phyloP scores from a whole-genome alignment of 2,113 vertebrate species.

The Myiopsitta monachus region DNA sequence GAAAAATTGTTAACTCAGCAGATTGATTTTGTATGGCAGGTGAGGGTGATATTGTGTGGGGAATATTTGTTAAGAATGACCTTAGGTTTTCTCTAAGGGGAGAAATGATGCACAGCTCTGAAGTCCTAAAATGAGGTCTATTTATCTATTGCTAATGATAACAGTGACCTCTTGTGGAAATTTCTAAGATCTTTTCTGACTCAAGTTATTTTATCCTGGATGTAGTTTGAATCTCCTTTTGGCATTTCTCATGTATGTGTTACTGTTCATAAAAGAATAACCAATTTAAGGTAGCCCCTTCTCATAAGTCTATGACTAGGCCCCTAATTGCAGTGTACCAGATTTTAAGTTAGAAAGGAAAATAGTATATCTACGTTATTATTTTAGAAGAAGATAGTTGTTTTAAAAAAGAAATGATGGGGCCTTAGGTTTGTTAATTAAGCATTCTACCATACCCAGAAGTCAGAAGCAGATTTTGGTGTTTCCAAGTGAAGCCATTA shows the following conservation, averaged over 20 bases:
- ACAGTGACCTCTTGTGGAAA: slow-evolving; percentile 68
- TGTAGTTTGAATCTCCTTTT: background rate
- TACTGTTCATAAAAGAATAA: background rate
- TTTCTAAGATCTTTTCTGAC: background rate
- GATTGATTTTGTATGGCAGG: background rate
- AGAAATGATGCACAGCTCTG: background rate
- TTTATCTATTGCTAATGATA: slow-evolving; percentile 34
- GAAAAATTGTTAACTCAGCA: background rate
- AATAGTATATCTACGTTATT: background rate
- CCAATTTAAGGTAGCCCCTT: background rate
- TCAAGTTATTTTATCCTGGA: background rate
- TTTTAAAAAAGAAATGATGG: background rate
- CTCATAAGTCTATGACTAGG: background rate
- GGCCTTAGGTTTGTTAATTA: background rate
- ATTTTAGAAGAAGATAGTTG: background rate
- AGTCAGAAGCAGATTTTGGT: background rate
- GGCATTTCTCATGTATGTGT: background rate
- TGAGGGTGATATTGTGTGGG: background rate
- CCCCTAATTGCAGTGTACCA: background rate
- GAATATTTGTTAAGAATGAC: background rate
- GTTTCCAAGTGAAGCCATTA: background rate
- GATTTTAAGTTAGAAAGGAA: background rate
- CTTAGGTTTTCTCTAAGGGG: background rate
- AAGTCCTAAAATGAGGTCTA: background rate
- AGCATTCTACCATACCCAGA: background rate